These are phyloP conservation scores for Popillia japonica DNA, from an alignment of 1,140 invertebrate genomes.

Conservation along the genomic window DNA sequence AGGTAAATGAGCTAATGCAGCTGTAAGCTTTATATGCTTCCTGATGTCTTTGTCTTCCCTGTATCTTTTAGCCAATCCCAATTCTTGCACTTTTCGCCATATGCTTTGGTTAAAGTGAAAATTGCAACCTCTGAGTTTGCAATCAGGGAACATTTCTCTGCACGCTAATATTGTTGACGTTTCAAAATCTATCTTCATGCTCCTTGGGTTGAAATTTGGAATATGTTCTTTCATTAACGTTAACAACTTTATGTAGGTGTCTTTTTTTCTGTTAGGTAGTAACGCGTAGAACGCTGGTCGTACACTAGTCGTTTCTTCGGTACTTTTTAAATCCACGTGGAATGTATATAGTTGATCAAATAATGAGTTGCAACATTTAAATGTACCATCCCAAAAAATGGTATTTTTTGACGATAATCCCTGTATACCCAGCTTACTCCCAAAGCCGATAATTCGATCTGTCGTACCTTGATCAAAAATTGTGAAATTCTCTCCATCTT, in stretches of 20 bases:
- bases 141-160: background rate
- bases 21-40: background rate
- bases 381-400: no score
- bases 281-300: no score
- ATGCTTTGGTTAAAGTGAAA: background rate
- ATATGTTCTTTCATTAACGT: background rate
- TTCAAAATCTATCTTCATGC: background rate
- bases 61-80: background rate
- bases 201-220: background rate
- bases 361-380: no score
- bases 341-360: slow-evolving; percentile 7
- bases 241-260: no score
- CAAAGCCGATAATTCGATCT: no score
- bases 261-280: no score
- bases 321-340: no score
- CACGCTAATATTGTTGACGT: background rate
- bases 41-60: background rate
- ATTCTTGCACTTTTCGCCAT: background rate
- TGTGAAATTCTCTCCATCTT: no score
- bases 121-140: background rate
- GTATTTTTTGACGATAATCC: no score
- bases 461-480: no score
- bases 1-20: background rate
- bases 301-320: no score
- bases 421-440: no score